Percentiles rank a stretch among this genome's conserved stretches.
These are phyloP conservation scores for Epiblema foenella DNA, from an alignment of 2,888 invertebrate species.

Conservation along the genomic window DNA sequence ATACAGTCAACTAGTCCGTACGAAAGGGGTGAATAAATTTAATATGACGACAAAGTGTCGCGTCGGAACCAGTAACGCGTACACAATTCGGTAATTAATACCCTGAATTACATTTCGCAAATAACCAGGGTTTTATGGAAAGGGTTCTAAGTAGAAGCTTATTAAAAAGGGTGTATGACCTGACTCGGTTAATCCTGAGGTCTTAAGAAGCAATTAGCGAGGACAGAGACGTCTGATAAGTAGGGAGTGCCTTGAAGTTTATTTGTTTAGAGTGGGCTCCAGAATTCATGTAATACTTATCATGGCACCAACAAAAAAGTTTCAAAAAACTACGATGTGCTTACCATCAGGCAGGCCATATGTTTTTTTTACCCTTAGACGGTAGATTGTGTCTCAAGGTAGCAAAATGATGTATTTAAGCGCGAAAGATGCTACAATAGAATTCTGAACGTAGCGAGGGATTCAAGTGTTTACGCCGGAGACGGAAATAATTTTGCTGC, in stretches of 20 bases:
- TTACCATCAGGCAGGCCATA: too few species aligned
- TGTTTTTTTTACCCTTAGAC: too few species aligned
- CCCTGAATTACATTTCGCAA: constrained; percentile 52
- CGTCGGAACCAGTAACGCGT: constrained; percentile 74
- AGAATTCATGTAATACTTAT: not conserved
- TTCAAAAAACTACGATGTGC: too few species aligned
- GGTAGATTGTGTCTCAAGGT: too few species aligned
- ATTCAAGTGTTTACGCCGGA: too few species aligned
- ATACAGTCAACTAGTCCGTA: constrained; percentile 77
- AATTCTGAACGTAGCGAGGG: too few species aligned
- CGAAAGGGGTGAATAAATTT: constrained; percentile 79
- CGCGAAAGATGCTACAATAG: too few species aligned
- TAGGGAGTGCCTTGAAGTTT: not conserved
- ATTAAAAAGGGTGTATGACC: constrained; percentile 33
- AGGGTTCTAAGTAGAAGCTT: constrained; percentile 41
- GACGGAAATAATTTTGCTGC: too few species aligned
- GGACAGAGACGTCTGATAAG: not conserved
- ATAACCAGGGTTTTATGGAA: constrained; percentile 40
- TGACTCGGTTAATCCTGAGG: constrained; percentile 27
- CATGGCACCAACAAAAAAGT: too few species aligned
- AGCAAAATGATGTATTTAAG: too few species aligned
- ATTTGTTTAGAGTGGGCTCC: not conserved
- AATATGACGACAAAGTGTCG: constrained; percentile 62
- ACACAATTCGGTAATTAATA: constrained; percentile 81
- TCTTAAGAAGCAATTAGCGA: constrained; percentile 35